Conservation (phyloP, 2,113 vertebrate genomes). For the Phasianus colchicus region DNA sequence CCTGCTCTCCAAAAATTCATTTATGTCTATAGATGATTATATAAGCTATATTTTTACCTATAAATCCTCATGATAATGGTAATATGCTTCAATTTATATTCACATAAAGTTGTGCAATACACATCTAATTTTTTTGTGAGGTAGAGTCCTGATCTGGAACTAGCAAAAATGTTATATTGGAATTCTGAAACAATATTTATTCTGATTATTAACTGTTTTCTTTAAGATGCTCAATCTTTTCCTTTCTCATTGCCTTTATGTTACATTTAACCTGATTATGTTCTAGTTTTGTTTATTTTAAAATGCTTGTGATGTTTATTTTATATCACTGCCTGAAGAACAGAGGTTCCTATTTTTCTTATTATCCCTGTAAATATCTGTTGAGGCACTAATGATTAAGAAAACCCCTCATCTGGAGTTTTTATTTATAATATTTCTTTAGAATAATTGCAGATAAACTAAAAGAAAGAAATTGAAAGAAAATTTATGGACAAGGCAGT, state of each 20-base stretch:
- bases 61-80: neutral
- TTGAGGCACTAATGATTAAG: neutral
- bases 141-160: neutral
- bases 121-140: neutral
- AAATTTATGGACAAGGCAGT: neutral
- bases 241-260: neutral
- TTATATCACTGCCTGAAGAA: neutral
- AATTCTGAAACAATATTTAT: neutral
- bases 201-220: neutral
- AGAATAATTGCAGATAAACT: neutral
- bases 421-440: neutral
- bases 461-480: neutral
- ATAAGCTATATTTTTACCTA: neutral
- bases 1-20: neutral
- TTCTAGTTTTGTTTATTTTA: neutral
- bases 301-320: neutral
- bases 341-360: neutral
- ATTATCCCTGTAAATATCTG: neutral
- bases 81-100: neutral
- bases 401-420: neutral
- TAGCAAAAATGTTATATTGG: neutral
- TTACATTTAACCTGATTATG: neutral
- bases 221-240: neutral
- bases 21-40: neutral
- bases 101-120: neutral